Conservation (phyloP, 2,113 vertebrate species). For the Nothoprocta perdicaria region DNA sequence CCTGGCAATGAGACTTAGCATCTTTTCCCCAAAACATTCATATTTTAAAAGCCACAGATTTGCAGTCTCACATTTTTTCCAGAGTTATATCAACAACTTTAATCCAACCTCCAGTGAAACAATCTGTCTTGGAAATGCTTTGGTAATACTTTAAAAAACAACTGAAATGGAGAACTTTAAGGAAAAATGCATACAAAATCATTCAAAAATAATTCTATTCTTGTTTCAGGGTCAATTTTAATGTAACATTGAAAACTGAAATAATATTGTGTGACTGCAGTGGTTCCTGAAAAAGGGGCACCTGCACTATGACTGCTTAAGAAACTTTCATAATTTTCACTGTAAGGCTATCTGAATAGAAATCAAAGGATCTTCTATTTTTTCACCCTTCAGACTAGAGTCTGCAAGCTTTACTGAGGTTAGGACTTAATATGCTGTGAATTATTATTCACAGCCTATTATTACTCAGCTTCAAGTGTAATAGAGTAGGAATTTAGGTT, state of each 20-base stretch:
- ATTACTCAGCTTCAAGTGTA: neutral
- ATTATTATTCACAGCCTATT: neutral
- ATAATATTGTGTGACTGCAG: neutral
- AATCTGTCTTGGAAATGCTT: constrained; percentile 41
- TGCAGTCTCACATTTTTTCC: constrained; percentile 64
- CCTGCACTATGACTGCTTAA: neutral
- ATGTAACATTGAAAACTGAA: constrained; percentile 38
- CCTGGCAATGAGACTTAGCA: neutral
- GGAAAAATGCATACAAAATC: constrained; percentile 11
- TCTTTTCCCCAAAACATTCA: neutral
- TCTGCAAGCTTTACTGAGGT: neutral
- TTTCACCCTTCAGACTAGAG: neutral
- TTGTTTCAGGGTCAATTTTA: constrained; percentile 50
- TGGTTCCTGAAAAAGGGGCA: neutral
- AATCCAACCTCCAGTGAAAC: constrained; percentile 47
- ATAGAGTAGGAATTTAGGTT: neutral
- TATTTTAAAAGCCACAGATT: constrained; percentile 17
- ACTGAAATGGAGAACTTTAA: neutral
- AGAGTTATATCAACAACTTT: constrained; percentile 49
- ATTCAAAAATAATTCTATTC: neutral
- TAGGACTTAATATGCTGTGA: neutral
- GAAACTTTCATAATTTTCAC: constrained; percentile 26
- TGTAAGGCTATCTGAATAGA: constrained; percentile 11
- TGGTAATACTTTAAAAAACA: neutral
- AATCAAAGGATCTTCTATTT: neutral